phyloP scores from a whole-genome alignment of 2,888 invertebrate species.

The Phlogophora meticulosa region DNA sequence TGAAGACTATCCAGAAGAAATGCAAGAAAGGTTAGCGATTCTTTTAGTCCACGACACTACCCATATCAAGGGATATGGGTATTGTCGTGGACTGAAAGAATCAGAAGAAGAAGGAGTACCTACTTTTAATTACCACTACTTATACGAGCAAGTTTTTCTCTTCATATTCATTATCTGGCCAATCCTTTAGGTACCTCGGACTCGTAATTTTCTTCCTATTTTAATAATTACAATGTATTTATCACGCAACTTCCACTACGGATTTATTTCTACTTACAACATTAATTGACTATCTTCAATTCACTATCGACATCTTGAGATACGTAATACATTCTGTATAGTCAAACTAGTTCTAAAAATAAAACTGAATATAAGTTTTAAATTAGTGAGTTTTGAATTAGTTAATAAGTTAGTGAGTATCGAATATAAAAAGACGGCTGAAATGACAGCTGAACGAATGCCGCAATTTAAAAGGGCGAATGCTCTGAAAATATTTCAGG shows the following conservation, averaged over 20 bases:
- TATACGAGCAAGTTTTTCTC: neutral
- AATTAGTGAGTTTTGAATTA: too few relatives aligned
- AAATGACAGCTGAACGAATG: conserved; percentile 3
- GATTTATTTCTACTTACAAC: neutral
- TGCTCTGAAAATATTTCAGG: neutral
- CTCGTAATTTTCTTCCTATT: neutral
- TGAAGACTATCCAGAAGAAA: conserved; percentile 97
- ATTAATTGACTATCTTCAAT: neutral
- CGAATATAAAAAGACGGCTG: neutral
- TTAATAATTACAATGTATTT: too few relatives aligned
- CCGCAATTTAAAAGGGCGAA: neutral
- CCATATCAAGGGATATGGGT: too few relatives aligned
- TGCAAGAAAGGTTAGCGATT: conserved; percentile 95
- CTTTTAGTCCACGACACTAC: neutral
- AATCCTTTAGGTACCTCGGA: neutral
- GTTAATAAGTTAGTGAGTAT: neutral
- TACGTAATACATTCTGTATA: neutral
- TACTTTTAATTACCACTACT: neutral
- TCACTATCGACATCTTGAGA: neutral
- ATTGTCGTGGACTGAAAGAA: too few relatives aligned
- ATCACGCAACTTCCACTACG: neutral
- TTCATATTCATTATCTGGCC: too few relatives aligned
- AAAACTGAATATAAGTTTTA: too few relatives aligned
- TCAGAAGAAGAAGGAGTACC: too few relatives aligned
- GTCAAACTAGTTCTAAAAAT: conserved; percentile 3